Percentiles rank a stretch among this genome's conserved stretches.
Conservation (phyloP, 2,797 vertebrate genomes). For the Ptychadena robeensis region DNA sequence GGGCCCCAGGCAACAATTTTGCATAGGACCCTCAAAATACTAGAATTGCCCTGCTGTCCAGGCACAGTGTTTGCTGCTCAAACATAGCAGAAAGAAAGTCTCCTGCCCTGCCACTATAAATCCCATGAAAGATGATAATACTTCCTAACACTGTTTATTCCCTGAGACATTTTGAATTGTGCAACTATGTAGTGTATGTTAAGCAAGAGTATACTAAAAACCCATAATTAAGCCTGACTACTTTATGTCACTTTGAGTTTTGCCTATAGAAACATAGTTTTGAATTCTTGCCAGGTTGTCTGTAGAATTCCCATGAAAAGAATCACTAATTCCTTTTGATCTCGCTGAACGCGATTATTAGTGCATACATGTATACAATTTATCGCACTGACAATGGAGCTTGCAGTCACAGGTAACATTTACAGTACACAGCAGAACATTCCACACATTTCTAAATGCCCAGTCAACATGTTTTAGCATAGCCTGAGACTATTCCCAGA, state of each 20-base stretch:
- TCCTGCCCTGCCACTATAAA: too few relatives aligned
- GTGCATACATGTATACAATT: slow-evolving; percentile 26
- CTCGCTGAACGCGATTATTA: slow-evolving; percentile 38
- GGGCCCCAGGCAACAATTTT: too few relatives aligned
- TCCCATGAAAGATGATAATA: too few relatives aligned
- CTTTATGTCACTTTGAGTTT: neutral
- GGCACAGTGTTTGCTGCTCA: too few relatives aligned
- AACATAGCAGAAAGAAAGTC: too few relatives aligned
- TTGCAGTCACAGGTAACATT: slow-evolving; percentile 38
- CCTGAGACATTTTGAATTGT: neutral
- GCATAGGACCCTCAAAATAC: too few relatives aligned
- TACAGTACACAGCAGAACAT: slow-evolving; percentile 13
- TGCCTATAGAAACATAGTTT: slow-evolving; percentile 18
- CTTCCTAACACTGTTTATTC: neutral
- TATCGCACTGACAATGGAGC: slow-evolving; percentile 23
- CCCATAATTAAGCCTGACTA: slow-evolving; percentile 9
- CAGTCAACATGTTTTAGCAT: slow-evolving; percentile 50
- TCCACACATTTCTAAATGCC: slow-evolving; percentile 49
- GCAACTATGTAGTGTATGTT: neutral
- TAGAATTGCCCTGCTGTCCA: too few relatives aligned
- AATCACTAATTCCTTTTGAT: slow-evolving; percentile 20
- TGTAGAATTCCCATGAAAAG: slow-evolving; percentile 7
- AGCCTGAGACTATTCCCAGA: neutral
- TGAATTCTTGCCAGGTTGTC: slow-evolving; percentile 24
- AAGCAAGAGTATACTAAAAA: neutral